Percentiles rank a stretch among this genome's conserved stretches.
Conservation (phyloP, 2,113 vertebrate genomes). For the Falco punctatus region DNA sequence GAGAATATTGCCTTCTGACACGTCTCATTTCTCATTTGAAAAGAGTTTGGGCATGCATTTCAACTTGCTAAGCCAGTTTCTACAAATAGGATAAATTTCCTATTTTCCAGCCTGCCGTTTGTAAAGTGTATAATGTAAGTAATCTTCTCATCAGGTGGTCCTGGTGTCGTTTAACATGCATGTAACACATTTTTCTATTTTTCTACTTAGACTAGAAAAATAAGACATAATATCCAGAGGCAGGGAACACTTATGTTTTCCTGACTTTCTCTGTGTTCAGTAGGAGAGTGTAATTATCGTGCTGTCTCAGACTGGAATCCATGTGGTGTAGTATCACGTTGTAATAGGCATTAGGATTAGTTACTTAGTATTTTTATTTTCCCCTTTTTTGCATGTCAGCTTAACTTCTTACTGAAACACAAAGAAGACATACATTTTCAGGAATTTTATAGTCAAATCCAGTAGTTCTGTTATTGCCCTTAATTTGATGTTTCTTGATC, state of each 20-base stretch:
- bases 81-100: not conserved
- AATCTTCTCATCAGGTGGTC: not conserved
- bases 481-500: not conserved
- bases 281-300: not conserved
- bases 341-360: not conserved
- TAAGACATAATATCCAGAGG: not conserved
- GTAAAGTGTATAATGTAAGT: not conserved
- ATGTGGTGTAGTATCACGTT: not conserved
- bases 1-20: not conserved
- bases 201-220: not conserved
- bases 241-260: not conserved
- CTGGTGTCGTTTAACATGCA: rapidly evolving
- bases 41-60: not conserved
- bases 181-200: not conserved
- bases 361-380: not conserved
- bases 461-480: not conserved
- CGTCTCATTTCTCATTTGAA: not conserved
- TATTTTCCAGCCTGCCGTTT: not conserved
- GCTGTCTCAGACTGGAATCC: not conserved
- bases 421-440: not conserved
- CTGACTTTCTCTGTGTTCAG: not conserved
- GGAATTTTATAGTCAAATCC: not conserved
- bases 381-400: not conserved
- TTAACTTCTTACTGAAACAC: not conserved
- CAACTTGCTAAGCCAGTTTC: not conserved